Base-by-base conservation (phyloP, 64 coral and sea anemone species). In the Trachythela sp. region DNA sequence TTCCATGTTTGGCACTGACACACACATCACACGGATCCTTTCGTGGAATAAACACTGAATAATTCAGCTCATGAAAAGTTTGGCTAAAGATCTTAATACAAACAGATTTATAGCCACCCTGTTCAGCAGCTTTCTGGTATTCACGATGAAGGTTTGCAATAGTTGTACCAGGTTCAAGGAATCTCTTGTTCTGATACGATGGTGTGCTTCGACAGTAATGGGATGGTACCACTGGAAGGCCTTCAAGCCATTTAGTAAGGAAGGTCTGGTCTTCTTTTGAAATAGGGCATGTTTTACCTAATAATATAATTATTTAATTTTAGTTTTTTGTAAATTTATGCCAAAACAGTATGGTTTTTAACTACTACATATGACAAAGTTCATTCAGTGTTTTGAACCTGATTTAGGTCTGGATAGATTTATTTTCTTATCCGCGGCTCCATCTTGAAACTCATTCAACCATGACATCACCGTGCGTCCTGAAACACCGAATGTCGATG, bases 1-100 rank as follows among this genome's bases (percentile, higher is more conserved):
- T 87, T 54, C 86, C 86, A 50, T 87, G 33, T 10, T 43, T 54
- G 22, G 13, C 31, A 37, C 48, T 38, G 14, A 87, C 48, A 27
- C 86, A 87, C 9, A 35, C 58, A 48, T 87, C 86, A 43, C 86
- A 87, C 51, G 54, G 86, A 48, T 87, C 86, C 58, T 87, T 87
- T 7, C 86, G 13, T 34, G 86, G 86, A 24, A 26, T 49, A 86
- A 48, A 86, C 40, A 86, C 48, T 48, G 84, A 86, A 33, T 48
- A 86, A 50, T 86, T 86, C n/a, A 41, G 20, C 24, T 48, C 22
- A 40, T 86, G 40, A 33, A 86, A 86, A 24, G 40, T 32, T 41
- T 86, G 22, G 32, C 22, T n/a, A 50, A 86, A 86, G 18, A 50
- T 22, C 40, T 86, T 70, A 70, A 70, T 32, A n/a, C 13, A 48